phyloP scores from a whole-genome alignment of 1,140 invertebrate genomes.

The Oncopeltus fasciatus region DNA sequence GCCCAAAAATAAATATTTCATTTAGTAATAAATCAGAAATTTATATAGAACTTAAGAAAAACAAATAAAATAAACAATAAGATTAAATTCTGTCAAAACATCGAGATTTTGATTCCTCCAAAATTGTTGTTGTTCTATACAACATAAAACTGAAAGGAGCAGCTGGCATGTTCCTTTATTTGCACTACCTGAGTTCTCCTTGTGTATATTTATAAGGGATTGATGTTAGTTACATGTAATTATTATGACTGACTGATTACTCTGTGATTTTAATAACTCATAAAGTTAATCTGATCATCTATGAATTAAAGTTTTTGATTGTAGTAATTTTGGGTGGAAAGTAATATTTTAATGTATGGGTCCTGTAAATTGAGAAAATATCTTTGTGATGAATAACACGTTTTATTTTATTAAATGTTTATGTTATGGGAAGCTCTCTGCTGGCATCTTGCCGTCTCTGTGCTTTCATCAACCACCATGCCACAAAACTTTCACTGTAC shows the following conservation, averaged over 20 bases:
- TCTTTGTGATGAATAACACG: too few relatives aligned
- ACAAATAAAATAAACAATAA: neutral
- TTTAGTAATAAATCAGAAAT: neutral
- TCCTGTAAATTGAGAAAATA: too few relatives aligned
- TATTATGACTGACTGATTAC: slow-evolving; percentile 11
- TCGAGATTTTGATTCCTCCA: neutral
- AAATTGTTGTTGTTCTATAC: neutral
- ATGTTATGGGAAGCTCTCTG: too few relatives aligned
- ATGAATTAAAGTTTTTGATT: neutral
- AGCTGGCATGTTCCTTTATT: neutral
- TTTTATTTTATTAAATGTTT: too few relatives aligned
- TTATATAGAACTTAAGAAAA: neutral
- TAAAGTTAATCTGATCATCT: neutral
- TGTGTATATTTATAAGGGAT: neutral
- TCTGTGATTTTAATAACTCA: slow-evolving; percentile 5
- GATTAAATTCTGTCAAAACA: neutral
- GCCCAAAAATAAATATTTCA: slow-evolving; percentile 7
- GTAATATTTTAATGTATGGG: too few relatives aligned
- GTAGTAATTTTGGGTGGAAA: too few relatives aligned
- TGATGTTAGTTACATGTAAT: slow-evolving; percentile 2
- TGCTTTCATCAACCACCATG: too few relatives aligned
- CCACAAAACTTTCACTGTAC: too few relatives aligned
- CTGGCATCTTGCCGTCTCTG: too few relatives aligned
- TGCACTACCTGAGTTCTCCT: neutral
- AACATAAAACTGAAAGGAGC: neutral